Evolutionary conservation across 2,888 invertebrate genomes (phyloP).

Genomic region (Limnephilus auricula): DNA sequence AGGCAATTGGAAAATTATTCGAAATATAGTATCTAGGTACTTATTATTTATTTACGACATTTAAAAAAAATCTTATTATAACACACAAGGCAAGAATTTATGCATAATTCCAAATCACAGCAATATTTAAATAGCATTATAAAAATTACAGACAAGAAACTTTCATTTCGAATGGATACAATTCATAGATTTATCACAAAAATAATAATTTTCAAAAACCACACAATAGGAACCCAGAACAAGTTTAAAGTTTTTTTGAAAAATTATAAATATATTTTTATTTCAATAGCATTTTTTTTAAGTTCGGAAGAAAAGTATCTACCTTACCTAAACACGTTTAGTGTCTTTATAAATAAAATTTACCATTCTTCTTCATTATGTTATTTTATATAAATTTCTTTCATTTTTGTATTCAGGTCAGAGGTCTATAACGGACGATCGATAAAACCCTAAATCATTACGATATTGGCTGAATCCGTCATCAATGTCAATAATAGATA

Average conservation of each 20-base stretch:
- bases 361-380: not conserved
- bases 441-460: too few species aligned
- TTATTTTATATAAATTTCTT: not conserved
- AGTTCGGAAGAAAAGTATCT: not conserved
- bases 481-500: too few species aligned
- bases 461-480: too few species aligned
- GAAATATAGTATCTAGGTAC: not conserved
- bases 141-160: not conserved
- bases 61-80: not conserved
- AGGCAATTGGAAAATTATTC: not conserved
- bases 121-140: conserved; percentile 5
- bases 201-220: not conserved
- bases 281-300: not conserved
- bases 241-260: not conserved
- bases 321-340: not conserved
- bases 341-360: not conserved
- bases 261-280: not conserved
- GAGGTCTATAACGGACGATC: not conserved
- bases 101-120: conserved; percentile 23
- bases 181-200: not conserved
- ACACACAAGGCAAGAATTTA: conserved; percentile 15
- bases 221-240: not conserved
- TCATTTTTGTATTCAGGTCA: not conserved
- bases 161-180: not conserved
- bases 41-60: not conserved